Conservation (phyloP, 2,113 vertebrate species). For the Siniperca knerii region DNA sequence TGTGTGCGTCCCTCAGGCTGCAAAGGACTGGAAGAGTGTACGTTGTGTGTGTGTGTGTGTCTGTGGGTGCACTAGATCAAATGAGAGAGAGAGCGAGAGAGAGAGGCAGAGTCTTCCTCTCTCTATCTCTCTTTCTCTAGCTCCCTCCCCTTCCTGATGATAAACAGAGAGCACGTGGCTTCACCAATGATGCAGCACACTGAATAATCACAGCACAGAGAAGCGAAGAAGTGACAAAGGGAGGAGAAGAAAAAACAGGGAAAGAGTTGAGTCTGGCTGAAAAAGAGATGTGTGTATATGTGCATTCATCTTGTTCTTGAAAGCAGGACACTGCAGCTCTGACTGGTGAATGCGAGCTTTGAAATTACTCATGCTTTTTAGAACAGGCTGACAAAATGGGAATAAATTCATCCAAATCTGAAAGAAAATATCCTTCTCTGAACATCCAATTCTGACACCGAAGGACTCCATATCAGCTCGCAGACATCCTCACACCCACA, state of each 20-base stretch:
- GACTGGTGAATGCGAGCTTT: not conserved
- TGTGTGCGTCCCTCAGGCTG: conserved; percentile 44
- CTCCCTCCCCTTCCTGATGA: conserved; percentile 76
- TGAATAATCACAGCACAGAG: conserved; percentile 34
- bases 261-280: not conserved
- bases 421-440: not conserved
- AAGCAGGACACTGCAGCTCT: conserved; percentile 36
- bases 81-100: conserved; percentile 31
- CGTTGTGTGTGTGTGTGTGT: conserved; percentile 41
- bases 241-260: conserved; percentile 11
- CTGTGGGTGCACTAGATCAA: conserved; percentile 47
- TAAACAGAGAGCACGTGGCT: conserved; percentile 87
- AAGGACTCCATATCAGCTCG: not conserved
- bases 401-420: conserved; percentile 3
- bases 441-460: conserved; percentile 9
- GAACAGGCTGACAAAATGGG: not conserved
- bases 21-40: conserved; percentile 45
- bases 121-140: conserved; percentile 28
- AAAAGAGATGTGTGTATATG: not conserved
- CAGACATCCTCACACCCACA: conserved; percentile 1
- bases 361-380: conserved; percentile 24
- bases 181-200: conserved; percentile 79
- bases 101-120: not conserved
- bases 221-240: conserved; percentile 35
- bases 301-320: not conserved